These are phyloP conservation scores for Eretmochelys imbricata DNA, from an alignment of 2,113 vertebrate genomes.

Conservation along the genomic window DNA sequence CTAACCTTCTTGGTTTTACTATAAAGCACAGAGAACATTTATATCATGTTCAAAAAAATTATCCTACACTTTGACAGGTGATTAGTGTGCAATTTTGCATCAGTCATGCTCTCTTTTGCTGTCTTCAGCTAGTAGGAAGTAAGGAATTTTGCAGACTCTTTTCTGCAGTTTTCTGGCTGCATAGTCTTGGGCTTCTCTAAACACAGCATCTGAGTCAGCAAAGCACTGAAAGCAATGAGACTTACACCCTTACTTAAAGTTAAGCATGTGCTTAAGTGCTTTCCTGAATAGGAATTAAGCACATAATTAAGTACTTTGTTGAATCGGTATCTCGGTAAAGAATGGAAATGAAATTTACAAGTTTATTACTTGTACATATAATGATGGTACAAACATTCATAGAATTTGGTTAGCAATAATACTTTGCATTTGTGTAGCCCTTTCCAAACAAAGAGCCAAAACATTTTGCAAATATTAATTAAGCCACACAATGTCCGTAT, in stretches of 20 bases:
- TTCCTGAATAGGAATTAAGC: neutral
- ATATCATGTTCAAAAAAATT: neutral
- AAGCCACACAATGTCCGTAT: neutral
- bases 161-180: neutral
- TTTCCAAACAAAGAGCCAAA: neutral
- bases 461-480: neutral
- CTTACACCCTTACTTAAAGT: fast-evolving
- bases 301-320: neutral
- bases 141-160: neutral
- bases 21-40: neutral
- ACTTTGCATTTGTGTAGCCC: neutral
- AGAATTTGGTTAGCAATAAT: neutral
- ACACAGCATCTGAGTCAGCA: neutral
- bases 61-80: neutral
- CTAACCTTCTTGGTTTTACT: neutral
- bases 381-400: neutral
- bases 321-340: too few species aligned
- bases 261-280: neutral
- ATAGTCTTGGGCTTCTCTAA: neutral
- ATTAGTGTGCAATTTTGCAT: neutral
- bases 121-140: neutral
- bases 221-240: neutral
- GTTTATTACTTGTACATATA: neutral
- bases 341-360: neutral
- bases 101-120: neutral